These are phyloP conservation scores for Indicator maculatus DNA, from an alignment of 2,113 vertebrate species.

Conservation along the genomic window DNA sequence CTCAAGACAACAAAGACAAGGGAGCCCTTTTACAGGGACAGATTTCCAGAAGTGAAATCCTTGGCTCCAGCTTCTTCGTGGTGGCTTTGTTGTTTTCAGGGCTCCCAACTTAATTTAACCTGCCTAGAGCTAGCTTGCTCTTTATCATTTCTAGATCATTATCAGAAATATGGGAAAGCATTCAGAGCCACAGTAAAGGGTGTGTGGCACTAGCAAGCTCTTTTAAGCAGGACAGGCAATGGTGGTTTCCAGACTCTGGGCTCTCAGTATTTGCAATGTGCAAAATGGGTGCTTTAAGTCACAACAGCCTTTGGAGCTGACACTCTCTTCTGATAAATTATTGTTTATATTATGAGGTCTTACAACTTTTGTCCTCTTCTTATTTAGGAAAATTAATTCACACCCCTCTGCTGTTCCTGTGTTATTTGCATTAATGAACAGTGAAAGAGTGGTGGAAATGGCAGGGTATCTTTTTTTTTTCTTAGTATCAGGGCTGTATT, in stretches of 20 bases:
- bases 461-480: not conserved
- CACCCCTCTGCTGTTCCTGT: not conserved
- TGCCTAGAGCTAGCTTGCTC: not conserved
- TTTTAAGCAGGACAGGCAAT: not conserved
- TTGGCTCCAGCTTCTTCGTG: not conserved
- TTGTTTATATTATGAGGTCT: not conserved
- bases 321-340: not conserved
- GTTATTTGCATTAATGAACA: not conserved
- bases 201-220: not conserved
- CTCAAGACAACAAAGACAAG: no score
- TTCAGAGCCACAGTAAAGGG: not conserved
- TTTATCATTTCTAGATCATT: not conserved
- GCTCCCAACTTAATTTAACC: not conserved
- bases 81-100: not conserved
- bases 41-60: not conserved
- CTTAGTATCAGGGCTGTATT: not conserved
- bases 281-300: not conserved
- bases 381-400: not conserved
- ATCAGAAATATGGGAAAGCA: not conserved
- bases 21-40: not conserved
- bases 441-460: not conserved
- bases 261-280: not conserved
- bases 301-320: no score
- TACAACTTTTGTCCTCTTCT: not conserved
- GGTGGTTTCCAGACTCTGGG: not conserved